Base-by-base conservation (phyloP, 2,888 invertebrate species). In the Rhimphoctona megacephalus region DNA sequence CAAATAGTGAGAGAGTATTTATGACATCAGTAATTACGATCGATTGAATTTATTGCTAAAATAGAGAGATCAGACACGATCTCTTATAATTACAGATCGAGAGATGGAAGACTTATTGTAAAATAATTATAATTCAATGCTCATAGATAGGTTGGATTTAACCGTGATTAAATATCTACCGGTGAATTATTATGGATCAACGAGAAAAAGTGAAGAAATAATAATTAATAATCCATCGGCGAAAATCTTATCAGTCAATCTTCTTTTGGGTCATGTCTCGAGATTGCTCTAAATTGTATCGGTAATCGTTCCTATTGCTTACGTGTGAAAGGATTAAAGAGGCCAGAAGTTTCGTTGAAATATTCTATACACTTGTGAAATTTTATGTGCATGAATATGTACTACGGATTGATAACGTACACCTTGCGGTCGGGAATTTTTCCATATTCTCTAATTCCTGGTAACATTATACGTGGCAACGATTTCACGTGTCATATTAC, bases 401-500 rank as follows among this genome's bases (percentile, higher is more conserved):
- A n/a, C 39, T 69, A 73, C 52, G 67, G 76, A 73, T 72, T 76
- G 85, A 85, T 85, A 85, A 72, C 72, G 83, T 83, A 85, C 89
- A 89, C 88, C 90, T 90, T 89, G 91, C 87, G 89, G 90, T 88
- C 70, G 11, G 30, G 9, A 3, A 72, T 87, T 82, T 89, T 89
- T 85, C 74, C 81, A 76, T 76, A 70, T 57, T 67, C 64, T 78
- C 81, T 91, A 90, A 92, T 93, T 92, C 91, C 89, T 83, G 87
- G 93, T 93, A 93, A 93, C 91, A 82, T 89, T 88, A 93, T 91
- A 92, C 91, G 86, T 90, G 87, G 91, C 91, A 93, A 91, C 90
- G 92, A 93, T 93, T 93, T 93, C 91, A 90, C 93, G 91, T 92
- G 90, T 93, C 91, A 89, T 89, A 90, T 93, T 93, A 91, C 93